Percentiles rank a stretch among this genome's conserved stretches.
phyloP scores from a whole-genome alignment of 2,797 vertebrate species.

The Cryptoblepharus egeriae region DNA sequence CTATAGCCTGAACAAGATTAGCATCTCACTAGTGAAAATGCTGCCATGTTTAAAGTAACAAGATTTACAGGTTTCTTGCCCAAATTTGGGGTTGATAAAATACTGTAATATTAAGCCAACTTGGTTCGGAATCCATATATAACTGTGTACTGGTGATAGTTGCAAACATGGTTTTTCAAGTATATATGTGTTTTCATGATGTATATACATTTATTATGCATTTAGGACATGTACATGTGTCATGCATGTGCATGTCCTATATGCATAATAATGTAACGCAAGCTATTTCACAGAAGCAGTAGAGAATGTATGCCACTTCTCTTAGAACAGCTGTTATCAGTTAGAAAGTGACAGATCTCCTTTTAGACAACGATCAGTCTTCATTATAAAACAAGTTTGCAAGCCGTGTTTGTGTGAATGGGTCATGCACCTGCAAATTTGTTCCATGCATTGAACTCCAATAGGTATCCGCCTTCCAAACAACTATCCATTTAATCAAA shows the following conservation, averaged over 20 bases:
- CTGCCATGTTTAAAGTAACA: constrained; percentile 50
- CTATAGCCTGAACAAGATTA: constrained; percentile 27
- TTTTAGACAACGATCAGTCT: not conserved
- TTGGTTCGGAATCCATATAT: constrained; percentile 39
- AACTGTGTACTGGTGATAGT: not conserved
- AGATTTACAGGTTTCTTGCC: constrained; percentile 13
- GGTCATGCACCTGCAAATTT: not conserved
- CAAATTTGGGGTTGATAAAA: constrained; percentile 39
- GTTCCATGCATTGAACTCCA: not conserved
- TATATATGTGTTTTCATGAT: not conserved
- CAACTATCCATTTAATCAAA: not conserved
- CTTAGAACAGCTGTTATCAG: not conserved
- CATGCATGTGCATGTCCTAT: not conserved
- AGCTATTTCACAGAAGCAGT: not conserved
- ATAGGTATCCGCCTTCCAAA: not conserved
- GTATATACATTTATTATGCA: no score
- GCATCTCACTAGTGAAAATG: constrained; percentile 35
- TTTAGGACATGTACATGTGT: no score
- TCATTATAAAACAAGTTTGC: not conserved
- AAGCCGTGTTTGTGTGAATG: not conserved
- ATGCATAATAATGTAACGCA: not conserved
- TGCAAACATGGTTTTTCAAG: not conserved
- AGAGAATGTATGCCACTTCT: no score
- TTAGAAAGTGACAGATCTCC: no score
- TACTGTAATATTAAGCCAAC: constrained; percentile 48